Base-by-base conservation (phyloP, 2,113 vertebrate genomes). In the Scolopax mira region DNA sequence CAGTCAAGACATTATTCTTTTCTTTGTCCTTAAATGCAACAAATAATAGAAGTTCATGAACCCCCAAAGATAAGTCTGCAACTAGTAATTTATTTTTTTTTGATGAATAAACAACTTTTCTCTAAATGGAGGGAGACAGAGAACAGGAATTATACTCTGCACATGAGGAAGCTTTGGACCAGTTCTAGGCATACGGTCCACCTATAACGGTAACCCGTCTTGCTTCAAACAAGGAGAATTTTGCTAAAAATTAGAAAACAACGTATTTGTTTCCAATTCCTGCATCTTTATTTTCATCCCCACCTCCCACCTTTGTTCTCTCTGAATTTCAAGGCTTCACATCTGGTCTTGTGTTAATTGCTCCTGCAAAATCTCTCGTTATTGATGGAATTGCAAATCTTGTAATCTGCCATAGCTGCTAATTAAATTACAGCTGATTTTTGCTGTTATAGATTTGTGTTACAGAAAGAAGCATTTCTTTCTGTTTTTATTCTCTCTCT, bases 341-440 rank as follows among this genome's bases (percentile, higher is more conserved):
- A 93, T 94, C 91, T 93, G 61, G 78, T 92, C 51, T 66, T 69
- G 94, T 94, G 93, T 81, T 94, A 93, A 95, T 89, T 94, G 85
- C 60, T 81, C 71, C 70, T 79, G 48, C 95, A 83, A 86, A 79
- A 64, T 22, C 41, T 58, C 79, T 70, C 25, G 35, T 35, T 91
- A 71, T 42, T 51, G 85, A 84, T 94, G 71, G 85, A 92, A 94
- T 79, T 12, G 8, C 85, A 85, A 62, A 89, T 91, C 82, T 81
- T 93, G 71, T 83, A 75, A 89, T 95, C 71, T 94, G 70, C 80
- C 31, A 14, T 54, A 94, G 87, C 81, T 95, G 79, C 78, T 95
- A 95, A 95, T 97, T 97, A 92, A 96, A 97, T 92, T 91, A 92
- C 86, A 94, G 67, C 60, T 85, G 82, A 92, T 67, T 94, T 79